These are phyloP conservation scores for Corydoras sp. DNA, from an alignment of 2,113 vertebrate genomes.

Conservation along the genomic window DNA sequence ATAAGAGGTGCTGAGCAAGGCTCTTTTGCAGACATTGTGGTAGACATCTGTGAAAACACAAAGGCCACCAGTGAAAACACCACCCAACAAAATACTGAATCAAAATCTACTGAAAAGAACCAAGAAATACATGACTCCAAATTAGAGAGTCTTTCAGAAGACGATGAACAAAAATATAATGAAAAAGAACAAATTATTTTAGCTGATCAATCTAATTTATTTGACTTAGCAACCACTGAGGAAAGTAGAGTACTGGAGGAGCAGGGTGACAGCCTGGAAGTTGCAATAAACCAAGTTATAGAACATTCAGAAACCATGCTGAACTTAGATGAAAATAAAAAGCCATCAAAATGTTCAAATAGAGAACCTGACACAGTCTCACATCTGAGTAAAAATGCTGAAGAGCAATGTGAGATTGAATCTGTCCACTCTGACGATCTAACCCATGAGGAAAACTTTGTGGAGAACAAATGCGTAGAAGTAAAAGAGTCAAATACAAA, in stretches of 20 bases:
- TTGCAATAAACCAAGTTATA: background rate
- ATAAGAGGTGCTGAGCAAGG: conserved; percentile 20
- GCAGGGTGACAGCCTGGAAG: conserved; percentile 3
- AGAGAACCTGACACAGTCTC: background rate
- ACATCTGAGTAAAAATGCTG: background rate
- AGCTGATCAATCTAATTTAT: conserved; percentile 11
- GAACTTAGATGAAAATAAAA: background rate
- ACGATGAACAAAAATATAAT: conserved; percentile 36
- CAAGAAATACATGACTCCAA: conserved; percentile 53
- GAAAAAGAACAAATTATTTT: background rate
- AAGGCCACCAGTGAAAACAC: background rate
- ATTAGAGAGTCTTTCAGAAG: conserved; percentile 51
- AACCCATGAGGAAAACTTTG: background rate
- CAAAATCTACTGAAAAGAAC: conserved; percentile 50
- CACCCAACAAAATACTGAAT: conserved; percentile 33
- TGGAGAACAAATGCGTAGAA: background rate
- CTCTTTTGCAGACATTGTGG: conserved; percentile 30
- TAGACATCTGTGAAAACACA: conserved; percentile 40
- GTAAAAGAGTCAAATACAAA: background rate
- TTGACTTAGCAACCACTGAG: conserved; percentile 8
- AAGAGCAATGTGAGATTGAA: background rate
- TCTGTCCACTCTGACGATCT: conserved; percentile 9
- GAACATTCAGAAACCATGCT: background rate
- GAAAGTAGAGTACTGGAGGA: conserved; percentile 10
- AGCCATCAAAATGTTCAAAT: background rate